phyloP scores from a whole-genome alignment of 2,888 invertebrate genomes.

The Caenorhabditis sinica region DNA sequence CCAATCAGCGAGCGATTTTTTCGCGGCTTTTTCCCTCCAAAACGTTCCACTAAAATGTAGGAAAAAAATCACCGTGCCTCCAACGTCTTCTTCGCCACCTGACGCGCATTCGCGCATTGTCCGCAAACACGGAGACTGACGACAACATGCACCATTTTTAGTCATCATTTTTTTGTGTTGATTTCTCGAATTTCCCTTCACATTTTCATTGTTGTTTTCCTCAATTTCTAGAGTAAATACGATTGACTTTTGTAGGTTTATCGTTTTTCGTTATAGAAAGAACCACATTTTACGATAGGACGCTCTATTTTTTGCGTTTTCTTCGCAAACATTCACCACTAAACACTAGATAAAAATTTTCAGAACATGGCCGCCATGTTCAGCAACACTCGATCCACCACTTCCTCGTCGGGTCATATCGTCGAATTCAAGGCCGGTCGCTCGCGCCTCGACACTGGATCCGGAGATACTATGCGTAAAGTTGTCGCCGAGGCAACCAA shows the following conservation, averaged over 20 bases:
- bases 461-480: conserved; percentile 80
- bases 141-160: background rate
- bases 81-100: no score
- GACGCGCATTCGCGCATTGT: background rate
- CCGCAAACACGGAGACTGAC: background rate
- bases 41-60: no score
- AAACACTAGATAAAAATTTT: background rate
- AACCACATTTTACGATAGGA: background rate
- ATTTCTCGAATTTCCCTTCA: background rate
- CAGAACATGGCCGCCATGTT: conserved; percentile 68
- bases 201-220: background rate
- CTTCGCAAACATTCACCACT: background rate
- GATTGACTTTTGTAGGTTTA: background rate
- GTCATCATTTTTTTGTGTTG: background rate
- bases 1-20: no score
- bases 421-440: conserved; percentile 81
- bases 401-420: conserved; percentile 64
- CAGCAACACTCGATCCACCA: conserved; percentile 56
- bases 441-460: conserved; percentile 75
- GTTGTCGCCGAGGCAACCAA: conserved; percentile 87
- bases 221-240: background rate
- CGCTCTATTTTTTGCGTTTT: background rate
- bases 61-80: no score
- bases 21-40: no score
- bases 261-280: no score